phyloP scores from a whole-genome alignment of 2,888 invertebrate genomes.

The Andrena bicolor region DNA sequence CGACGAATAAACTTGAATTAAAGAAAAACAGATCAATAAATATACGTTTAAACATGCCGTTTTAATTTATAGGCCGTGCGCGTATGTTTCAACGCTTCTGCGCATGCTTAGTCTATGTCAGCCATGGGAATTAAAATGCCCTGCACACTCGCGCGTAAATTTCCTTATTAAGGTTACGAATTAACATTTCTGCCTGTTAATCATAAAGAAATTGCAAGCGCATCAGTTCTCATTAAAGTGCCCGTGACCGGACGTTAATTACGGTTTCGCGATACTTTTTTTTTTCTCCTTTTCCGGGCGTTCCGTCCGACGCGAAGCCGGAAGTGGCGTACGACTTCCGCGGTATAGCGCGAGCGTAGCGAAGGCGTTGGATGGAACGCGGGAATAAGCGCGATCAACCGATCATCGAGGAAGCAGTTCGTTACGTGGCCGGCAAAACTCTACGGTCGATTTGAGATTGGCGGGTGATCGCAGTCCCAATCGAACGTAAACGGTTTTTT shows the following conservation, averaged over 20 bases:
- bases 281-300: constrained; percentile 52
- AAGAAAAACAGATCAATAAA: constrained; percentile 9
- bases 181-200: constrained; percentile 57
- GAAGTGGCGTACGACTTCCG: constrained; percentile 66
- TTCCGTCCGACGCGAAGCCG: constrained; percentile 68
- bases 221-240: constrained; percentile 67
- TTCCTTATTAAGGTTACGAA: constrained; percentile 52
- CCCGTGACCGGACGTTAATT: constrained; percentile 64
- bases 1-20: constrained; percentile 9
- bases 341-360: constrained; percentile 40
- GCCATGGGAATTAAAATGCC: constrained; percentile 2
- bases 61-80: constrained; percentile 1
- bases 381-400: constrained; percentile 42
- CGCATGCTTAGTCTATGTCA: constrained; percentile 16
- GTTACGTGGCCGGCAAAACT: background rate
- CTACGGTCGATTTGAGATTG: constrained; percentile 7
- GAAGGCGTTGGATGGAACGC: constrained; percentile 60
- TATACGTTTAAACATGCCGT: constrained; percentile 10
- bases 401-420: constrained; percentile 39
- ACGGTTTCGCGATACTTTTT: constrained; percentile 59
- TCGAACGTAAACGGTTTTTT: constrained; percentile 11
- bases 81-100: background rate
- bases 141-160: constrained; percentile 35
- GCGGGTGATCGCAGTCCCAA: constrained; percentile 1
- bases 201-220: constrained; percentile 55